These are phyloP conservation scores for Anguilla obscura DNA, from an alignment of 2,797 vertebrate genomes.

Conservation along the genomic window DNA sequence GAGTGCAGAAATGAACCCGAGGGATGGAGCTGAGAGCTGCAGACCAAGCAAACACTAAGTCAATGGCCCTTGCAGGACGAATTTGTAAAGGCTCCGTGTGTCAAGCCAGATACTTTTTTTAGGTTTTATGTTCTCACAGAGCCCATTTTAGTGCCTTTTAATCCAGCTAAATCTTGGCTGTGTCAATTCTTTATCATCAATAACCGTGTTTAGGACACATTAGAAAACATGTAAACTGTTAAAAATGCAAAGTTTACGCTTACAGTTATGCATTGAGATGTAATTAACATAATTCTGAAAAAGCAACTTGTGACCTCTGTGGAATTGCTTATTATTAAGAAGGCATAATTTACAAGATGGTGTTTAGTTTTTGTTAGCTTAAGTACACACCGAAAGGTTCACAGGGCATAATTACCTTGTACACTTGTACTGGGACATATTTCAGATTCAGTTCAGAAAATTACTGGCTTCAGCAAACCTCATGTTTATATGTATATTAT, in stretches of 20 bases:
- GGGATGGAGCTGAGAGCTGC: background rate
- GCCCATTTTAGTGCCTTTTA: background rate
- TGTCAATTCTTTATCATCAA: conserved; percentile 5
- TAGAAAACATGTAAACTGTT: background rate
- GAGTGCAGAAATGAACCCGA: background rate
- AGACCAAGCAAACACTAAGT: conserved; percentile 1
- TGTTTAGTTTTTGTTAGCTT: conserved; percentile 7
- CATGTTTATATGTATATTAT: background rate
- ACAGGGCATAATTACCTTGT: background rate
- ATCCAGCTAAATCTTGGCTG: background rate
- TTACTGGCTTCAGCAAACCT: background rate
- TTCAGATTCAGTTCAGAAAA: background rate
- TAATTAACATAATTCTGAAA: background rate
- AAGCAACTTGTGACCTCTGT: background rate
- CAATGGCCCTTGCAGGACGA: background rate
- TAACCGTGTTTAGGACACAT: background rate
- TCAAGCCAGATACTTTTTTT: background rate
- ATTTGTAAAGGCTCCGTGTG: background rate
- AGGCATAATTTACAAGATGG: background rate
- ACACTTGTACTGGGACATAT: background rate
- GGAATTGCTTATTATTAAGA: background rate
- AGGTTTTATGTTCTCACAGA: background rate
- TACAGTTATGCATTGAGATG: background rate
- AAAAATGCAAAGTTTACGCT: conserved; percentile 2
- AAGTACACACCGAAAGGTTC: background rate